Evolutionary conservation across 2,888 invertebrate species (phyloP), one percentile per base, ranked within the genome.

Genomic region (Tetanocera ferruginea): DNA sequence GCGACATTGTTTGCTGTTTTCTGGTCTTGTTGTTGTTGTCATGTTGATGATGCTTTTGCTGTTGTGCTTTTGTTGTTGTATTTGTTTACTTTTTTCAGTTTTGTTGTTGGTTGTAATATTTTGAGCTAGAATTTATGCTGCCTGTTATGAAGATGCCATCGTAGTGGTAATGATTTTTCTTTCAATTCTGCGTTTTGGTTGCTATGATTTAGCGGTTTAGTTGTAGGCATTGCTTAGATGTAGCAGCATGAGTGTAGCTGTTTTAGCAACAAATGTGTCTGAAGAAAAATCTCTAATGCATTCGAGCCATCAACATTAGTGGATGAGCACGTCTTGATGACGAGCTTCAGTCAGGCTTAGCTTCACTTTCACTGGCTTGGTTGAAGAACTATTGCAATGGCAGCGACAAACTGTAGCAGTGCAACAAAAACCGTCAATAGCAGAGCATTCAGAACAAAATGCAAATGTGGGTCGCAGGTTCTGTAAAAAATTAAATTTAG

Each of bases 1-100:
- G 78, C 76, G 81, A 80, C 81, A 81, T 77, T 62, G 62, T 60
- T 62, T 62, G 73, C 49, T 60, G 49, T 62, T 64, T n/a, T 34
- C 76, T 31, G 60, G 37, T 72, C 64, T 37, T 78, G 64, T 64
- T 77, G 49, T 77, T 60, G 62, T 43, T 64, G 72, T 51, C 51
- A 43, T 76, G 67, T 67, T 55, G 60, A n/a, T 31, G 37, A 5
- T 72, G 51, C 52, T 52, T 14, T 73, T 43, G n/a, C 43, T 52
- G 17, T 60, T 57, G 69, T 70, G 43, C 57, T 69, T 28, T 19
- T 51, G 1, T 73, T 19, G 0, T 3, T 9, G 9, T 57, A 57
- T 8, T 57, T 37, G 34, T 72, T 57, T 55, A 2, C 8, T 60
- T 34, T 51, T 69, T 25, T 17, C 11, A 23, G 11, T 69, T 11